phyloP scores from a whole-genome alignment of 2,113 vertebrate genomes.

The Pyxicephalus adspersus region DNA sequence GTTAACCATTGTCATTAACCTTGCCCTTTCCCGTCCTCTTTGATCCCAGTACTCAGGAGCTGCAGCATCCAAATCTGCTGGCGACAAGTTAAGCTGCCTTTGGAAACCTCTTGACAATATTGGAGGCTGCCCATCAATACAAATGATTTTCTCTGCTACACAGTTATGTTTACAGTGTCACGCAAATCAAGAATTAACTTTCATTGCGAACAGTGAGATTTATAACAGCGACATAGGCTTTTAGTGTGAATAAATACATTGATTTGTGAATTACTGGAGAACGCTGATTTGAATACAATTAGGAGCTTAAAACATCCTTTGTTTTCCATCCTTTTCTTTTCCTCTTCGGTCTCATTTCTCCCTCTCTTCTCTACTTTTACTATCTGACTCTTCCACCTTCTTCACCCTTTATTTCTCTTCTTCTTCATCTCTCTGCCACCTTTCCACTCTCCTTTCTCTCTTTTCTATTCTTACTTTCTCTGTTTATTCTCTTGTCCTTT shows the following conservation, averaged over 20 bases:
- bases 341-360: no score
- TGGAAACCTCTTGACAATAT: not conserved
- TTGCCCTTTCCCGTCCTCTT: conserved; percentile 4
- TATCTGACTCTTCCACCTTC: no score
- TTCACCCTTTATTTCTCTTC: no score
- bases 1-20: conserved; percentile 33
- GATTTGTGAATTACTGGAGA: conserved; percentile 7
- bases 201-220: not conserved
- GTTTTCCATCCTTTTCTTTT: no score
- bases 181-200: not conserved
- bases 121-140: not conserved
- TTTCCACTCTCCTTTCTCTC: no score
- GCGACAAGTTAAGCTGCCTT: conserved; percentile 20
- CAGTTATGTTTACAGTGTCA: not conserved
- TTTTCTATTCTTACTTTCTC: no score
- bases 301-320: not conserved
- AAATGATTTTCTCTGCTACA: conserved; percentile 7
- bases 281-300: not conserved
- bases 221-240: not conserved
- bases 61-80: conserved; percentile 3
- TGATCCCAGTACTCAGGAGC: conserved; percentile 38
- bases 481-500: no score
- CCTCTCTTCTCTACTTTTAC: no score
- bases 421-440: no score
- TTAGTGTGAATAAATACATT: conserved; percentile 13